Conservation (phyloP, 1,140 invertebrate genomes). For the Bombus picipes region DNA sequence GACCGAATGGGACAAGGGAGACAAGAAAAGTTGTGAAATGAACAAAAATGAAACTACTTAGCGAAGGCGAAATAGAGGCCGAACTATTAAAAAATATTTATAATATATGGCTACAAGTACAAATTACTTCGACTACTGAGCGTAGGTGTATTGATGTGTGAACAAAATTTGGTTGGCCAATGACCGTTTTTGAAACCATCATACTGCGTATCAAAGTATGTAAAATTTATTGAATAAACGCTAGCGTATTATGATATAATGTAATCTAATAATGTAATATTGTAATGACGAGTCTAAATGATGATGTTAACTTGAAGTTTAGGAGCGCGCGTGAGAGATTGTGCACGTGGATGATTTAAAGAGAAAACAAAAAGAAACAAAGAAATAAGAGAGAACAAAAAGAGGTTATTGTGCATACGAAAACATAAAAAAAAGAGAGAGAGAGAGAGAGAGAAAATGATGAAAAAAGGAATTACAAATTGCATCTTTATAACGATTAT, state of each 20-base stretch:
- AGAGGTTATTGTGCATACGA: conserved; percentile 82
- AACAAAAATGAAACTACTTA: conserved; percentile 59
- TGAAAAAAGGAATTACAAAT: conserved; percentile 66
- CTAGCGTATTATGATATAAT: conserved; percentile 83
- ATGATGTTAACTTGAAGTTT: conserved; percentile 82
- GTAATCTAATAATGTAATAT: conserved; percentile 84
- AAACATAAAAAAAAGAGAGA: conserved; percentile 72
- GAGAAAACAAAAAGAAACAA: conserved; percentile 66
- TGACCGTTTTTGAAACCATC: conserved; percentile 83
- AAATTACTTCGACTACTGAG: conserved; percentile 84
- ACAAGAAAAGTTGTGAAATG: conserved; percentile 58
- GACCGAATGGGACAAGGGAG: conserved; percentile 70
- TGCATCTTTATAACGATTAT: conserved; percentile 75
- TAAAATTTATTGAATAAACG: conserved; percentile 84
- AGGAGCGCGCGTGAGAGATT: conserved; percentile 79
- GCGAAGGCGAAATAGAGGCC: conserved; percentile 73
- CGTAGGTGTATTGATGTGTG: conserved; percentile 84
- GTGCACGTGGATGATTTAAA: conserved; percentile 77
- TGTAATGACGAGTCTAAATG: conserved; percentile 84
- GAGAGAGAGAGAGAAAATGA: conserved; percentile 68
- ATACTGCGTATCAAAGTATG: conserved; percentile 84
- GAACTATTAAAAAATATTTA: conserved; percentile 83
- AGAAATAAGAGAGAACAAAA: conserved; percentile 68
- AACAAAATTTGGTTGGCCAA: conserved; percentile 83
- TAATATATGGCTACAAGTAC: conserved; percentile 84